Base-by-base conservation (phyloP, 2,113 vertebrate genomes). In the Ahaetulla prasina region DNA sequence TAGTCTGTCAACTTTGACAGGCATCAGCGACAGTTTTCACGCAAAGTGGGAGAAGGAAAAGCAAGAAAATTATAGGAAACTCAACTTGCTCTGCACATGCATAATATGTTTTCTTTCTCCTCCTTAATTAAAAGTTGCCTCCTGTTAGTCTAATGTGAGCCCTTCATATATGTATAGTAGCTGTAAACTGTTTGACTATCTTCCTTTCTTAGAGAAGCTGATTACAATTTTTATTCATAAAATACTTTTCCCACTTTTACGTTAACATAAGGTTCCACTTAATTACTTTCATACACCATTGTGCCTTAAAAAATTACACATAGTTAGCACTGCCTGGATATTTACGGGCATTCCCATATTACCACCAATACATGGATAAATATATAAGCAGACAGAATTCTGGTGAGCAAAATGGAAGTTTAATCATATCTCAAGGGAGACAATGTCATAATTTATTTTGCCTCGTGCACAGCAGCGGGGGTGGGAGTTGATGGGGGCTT, bases 291-390 rank as follows among this genome's bases (percentile, higher is more conserved):
- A 89, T 91, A 94, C 50, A 54, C 52, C 90, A 74, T 92, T 94
- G 95, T 96, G 94, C 91, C 91, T 47, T 94, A 95, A 93, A 63
- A 93, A 93, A 95, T 94, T 94, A 95, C 45, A 96, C 95, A 94
- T 93, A 90, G 43, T 94, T 94, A 49, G 84, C 22, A 91, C 68
- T 84, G 27, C 91, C 93, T 92, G 87, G 94, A 95, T 96, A 96
- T 94, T 97, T 97, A 95, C 92, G 92, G 91, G 74, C 93, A 94
- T 90, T 10, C 49, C 93, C 94, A 89, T 74, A 63, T 18, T 90
- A 47, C 27, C 68, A 35, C 45, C 43, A 89, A 49, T 45, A 89
- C 45, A 85, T 50, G 30, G 22, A 52, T 53, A 89, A 90, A 91
- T 88, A 89, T 85, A 95, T 96, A 97, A 96, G 92, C 91, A 80